These are phyloP conservation scores for Melanophora roralis DNA, from an alignment of 2,888 invertebrate species.

Conservation along the genomic window DNA sequence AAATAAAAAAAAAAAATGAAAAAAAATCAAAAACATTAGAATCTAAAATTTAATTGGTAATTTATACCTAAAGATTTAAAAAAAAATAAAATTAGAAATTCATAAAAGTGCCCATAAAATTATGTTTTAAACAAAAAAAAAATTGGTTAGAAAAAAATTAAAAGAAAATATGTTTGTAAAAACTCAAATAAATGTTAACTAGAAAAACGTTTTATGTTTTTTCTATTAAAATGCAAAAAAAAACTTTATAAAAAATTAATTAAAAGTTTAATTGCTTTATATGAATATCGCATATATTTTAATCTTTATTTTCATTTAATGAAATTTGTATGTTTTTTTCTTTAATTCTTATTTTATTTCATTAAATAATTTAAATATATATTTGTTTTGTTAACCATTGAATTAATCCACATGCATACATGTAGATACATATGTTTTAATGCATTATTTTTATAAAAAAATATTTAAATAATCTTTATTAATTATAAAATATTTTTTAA, in stretches of 20 bases:
- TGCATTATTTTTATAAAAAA: too few relatives aligned
- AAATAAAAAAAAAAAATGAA: conserved; percentile 13
- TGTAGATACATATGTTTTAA: too few relatives aligned
- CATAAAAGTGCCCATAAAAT: conserved; percentile 34
- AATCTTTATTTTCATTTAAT: conserved; percentile 31
- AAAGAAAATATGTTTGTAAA: conserved; percentile 1
- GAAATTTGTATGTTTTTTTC: conserved; percentile 18
- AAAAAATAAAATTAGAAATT: conserved; percentile 2
- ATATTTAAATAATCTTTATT: conserved; percentile 40
- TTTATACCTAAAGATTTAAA: conserved; percentile 36
- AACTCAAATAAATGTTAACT: background rate
- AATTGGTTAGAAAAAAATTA: conserved; percentile 12
- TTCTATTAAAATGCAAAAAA: conserved; percentile 28
- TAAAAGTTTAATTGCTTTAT: conserved; percentile 44
- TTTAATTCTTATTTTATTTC: conserved; percentile 62
- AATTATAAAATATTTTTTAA: conserved; percentile 40
- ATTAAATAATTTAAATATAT: conserved; percentile 46
- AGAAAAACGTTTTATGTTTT: conserved; percentile 55
- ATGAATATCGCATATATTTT: conserved; percentile 22
- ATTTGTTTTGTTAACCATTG: conserved; percentile 64
- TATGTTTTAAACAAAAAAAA: conserved; percentile 24
- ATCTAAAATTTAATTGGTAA: conserved; percentile 21
- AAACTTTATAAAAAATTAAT: background rate
- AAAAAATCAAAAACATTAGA: background rate
- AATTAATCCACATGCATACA: conserved; percentile 51